A percentile compares a stretch with the other conserved stretches of the same genome.
These are phyloP conservation scores for Yponomeuta plumbellus DNA, from an alignment of 2,888 invertebrate genomes.

Conservation along the genomic window DNA sequence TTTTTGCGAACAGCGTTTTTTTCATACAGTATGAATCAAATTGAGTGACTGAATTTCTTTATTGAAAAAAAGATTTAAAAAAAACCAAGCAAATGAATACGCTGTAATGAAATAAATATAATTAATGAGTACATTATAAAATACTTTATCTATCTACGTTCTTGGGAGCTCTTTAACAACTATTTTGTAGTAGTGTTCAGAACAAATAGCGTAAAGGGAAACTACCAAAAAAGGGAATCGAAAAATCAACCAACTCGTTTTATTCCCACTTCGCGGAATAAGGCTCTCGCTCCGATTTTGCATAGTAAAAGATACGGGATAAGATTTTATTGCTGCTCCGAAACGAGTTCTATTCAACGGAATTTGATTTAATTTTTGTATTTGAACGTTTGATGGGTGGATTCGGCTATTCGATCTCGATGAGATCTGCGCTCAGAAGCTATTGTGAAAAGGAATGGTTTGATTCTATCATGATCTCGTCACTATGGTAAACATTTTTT, in stretches of 20 bases:
- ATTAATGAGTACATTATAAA: too few species aligned
- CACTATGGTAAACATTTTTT: background rate
- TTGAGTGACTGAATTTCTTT: too few species aligned
- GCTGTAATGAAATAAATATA: too few species aligned
- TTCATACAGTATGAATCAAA: too few species aligned
- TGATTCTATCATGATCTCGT: background rate
- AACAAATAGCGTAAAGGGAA: conserved; percentile 57
- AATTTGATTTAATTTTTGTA: conserved; percentile 30
- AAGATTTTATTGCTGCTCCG: conserved; percentile 50
- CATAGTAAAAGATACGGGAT: conserved; percentile 58
- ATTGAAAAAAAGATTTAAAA: too few species aligned
- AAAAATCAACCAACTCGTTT: conserved; percentile 60
- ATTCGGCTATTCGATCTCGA: conserved; percentile 1
- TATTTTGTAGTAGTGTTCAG: conserved; percentile 43
- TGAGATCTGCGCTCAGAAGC: background rate
- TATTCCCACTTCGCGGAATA: conserved; percentile 38
- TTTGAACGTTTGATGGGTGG: conserved; percentile 4
- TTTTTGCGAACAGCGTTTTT: too few species aligned
- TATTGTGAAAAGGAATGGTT: background rate
- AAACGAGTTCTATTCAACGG: conserved; percentile 36
- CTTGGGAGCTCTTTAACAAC: too few species aligned
- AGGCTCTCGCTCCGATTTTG: conserved; percentile 34
- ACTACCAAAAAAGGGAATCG: conserved; percentile 39
- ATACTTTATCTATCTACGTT: too few species aligned
- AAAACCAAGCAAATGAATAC: too few species aligned